Percentiles rank a stretch among this genome's conserved stretches.
Evolutionary conservation across 2,113 vertebrate species (phyloP).

Genomic region (Triplophysa rosa): DNA sequence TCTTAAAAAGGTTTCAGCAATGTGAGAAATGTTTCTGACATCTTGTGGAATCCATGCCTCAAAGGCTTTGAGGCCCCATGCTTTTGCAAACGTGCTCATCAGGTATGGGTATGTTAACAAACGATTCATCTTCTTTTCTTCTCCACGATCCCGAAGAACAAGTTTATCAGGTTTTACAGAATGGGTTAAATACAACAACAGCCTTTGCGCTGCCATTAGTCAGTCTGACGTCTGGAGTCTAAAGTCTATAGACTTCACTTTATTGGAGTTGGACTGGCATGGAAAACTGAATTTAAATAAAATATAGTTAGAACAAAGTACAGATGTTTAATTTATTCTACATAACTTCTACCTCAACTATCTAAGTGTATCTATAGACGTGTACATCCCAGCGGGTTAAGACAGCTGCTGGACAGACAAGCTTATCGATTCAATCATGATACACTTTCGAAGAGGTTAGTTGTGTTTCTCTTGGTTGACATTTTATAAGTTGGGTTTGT

Average conservation of each 20-base stretch:
- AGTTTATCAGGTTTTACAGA: not conserved
- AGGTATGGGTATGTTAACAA: not conserved
- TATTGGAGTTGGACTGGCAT: not conserved
- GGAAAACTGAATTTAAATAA: not conserved
- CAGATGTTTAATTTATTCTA: not conserved
- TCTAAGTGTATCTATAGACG: not conserved
- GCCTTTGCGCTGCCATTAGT: not conserved
- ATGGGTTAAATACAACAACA: not conserved
- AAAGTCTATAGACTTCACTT: not conserved
- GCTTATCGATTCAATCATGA: slow-evolving; percentile 17
- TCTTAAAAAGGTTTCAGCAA: no score
- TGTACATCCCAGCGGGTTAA: not conserved
- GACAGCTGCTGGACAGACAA: not conserved
- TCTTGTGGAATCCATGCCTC: not conserved
- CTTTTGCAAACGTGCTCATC: not conserved
- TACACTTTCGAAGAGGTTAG: slow-evolving; percentile 37
- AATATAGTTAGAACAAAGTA: not conserved
- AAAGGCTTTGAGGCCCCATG: no score
- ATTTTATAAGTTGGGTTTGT: not conserved
- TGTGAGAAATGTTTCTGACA: no score
- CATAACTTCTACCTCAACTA: not conserved
- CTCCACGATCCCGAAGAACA: not conserved
- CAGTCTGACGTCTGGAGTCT: not conserved
- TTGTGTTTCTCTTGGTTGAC: not conserved
- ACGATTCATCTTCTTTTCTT: not conserved